These are phyloP conservation scores for Contarinia nasturtii DNA, from an alignment of 1,140 invertebrate genomes.

Conservation along the genomic window DNA sequence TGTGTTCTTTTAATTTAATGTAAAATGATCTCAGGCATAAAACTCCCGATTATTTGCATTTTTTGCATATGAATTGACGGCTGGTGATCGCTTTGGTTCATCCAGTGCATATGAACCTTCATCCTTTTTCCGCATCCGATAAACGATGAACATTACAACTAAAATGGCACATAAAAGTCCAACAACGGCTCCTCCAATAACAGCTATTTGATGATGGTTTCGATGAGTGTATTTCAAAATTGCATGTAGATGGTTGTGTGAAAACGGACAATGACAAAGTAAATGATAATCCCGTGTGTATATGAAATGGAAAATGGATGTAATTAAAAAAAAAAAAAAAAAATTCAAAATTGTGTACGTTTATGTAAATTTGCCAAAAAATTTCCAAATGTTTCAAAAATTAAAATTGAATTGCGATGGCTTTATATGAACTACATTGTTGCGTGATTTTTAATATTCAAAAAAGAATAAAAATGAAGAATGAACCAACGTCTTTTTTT, in stretches of 20 bases:
- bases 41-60: slow-evolving; percentile 80
- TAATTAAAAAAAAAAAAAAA: slow-evolving; percentile 11
- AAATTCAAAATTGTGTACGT: slow-evolving; percentile 7
- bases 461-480: too few relatives aligned
- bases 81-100: slow-evolving; percentile 85
- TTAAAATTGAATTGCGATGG: too few relatives aligned
- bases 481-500: too few relatives aligned
- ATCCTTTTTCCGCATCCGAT: slow-evolving; percentile 99
- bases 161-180: slow-evolving; percentile 92
- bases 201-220: too few relatives aligned
- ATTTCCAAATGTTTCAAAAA: neutral
- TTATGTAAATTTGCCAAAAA: too few relatives aligned
- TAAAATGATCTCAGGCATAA: slow-evolving; percentile 64
- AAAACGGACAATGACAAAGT: neutral
- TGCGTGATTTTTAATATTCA: too few relatives aligned
- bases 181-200: slow-evolving; percentile 95
- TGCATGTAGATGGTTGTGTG: too few relatives aligned
- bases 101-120: slow-evolving; percentile 96
- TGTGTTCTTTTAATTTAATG: too few relatives aligned
- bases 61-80: slow-evolving; percentile 75
- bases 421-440: too few relatives aligned
- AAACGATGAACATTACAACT: slow-evolving; percentile 98
- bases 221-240: too few relatives aligned
- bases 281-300: neutral
- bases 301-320: slow-evolving; percentile 1